phyloP scores from a whole-genome alignment of 2,797 vertebrate genomes.

The Nasua narica region DNA sequence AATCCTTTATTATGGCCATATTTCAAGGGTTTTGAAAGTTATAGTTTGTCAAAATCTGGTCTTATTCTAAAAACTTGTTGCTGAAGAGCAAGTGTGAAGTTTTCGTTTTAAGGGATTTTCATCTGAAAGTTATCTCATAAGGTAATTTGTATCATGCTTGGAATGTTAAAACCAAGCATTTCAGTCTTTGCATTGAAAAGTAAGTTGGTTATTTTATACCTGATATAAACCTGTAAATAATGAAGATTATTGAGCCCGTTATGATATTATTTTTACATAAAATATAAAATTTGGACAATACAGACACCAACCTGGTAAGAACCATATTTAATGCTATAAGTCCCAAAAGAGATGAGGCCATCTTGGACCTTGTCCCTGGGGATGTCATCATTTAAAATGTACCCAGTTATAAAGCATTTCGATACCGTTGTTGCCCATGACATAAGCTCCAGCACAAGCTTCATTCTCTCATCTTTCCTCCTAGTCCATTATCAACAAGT shows the following conservation, averaged over 20 bases:
- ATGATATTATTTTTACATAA: constrained; percentile 5
- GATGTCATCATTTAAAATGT: not conserved
- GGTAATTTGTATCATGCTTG: not conserved
- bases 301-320: not conserved
- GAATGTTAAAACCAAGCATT: not conserved
- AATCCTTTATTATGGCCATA: constrained; percentile 61
- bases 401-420: not conserved
- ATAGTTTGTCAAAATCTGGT: constrained; percentile 37
- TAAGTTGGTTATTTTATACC: constrained; percentile 25
- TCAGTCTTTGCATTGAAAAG: not conserved
- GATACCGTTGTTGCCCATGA: not conserved
- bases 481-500: not conserved
- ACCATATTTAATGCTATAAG: not conserved
- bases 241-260: not conserved
- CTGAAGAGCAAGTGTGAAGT: not conserved
- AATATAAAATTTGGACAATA: not conserved
- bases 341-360: not conserved
- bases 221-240: not conserved
- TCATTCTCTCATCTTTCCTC: not conserved
- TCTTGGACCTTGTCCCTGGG: not conserved
- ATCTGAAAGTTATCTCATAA: not conserved
- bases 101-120: constrained; percentile 2
- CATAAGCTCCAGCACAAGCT: not conserved
- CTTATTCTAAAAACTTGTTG: constrained; percentile 30
- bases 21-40: constrained; percentile 49